Conservation (phyloP, 1,140 invertebrate species). For the Ridgeia piscesae region DNA sequence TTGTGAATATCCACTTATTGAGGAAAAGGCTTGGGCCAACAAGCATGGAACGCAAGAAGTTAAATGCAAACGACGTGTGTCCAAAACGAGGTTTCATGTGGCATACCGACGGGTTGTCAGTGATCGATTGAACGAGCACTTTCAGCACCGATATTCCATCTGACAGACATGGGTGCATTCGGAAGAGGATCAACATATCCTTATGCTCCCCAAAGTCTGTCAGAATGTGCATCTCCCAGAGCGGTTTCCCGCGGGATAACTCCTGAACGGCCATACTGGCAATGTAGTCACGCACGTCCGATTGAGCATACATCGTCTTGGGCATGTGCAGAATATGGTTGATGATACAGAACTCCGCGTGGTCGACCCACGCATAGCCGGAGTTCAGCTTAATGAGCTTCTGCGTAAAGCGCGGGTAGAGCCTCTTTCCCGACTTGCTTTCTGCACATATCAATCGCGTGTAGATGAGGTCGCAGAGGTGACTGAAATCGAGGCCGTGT, state of each 20-base stretch:
- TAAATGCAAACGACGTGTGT: constrained; percentile 5
- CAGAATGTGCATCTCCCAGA: constrained; percentile 65
- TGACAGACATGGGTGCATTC: constrained; percentile 64
- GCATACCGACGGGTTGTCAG: constrained; percentile 50
- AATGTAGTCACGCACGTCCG: constrained; percentile 59
- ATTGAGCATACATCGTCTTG: constrained; percentile 43
- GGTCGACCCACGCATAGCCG: constrained; percentile 62
- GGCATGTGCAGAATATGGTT: constrained; percentile 62
- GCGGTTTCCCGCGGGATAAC: constrained; percentile 56
- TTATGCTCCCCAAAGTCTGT: constrained; percentile 55
- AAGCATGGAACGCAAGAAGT: constrained; percentile 20
- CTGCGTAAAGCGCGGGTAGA: constrained; percentile 61
- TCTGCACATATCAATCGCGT: constrained; percentile 58
- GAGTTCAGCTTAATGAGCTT: constrained; percentile 55
- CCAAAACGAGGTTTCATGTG: constrained; percentile 17
- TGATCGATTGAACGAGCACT: constrained; percentile 60
- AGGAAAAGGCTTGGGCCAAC: constrained; percentile 55
- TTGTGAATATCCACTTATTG: constrained; percentile 56
- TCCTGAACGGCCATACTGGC: constrained; percentile 56
- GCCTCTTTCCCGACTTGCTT: constrained; percentile 50
- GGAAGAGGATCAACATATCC: constrained; percentile 61
- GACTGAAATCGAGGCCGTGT: constrained; percentile 55
- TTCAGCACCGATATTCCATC: constrained; percentile 63
- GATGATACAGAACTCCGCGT: constrained; percentile 61
- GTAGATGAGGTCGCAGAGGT: constrained; percentile 58